Evolutionary conservation across 2,797 vertebrate species (phyloP), one percentile per base, ranked within the genome.

Genomic region (Bradypus variegatus): DNA sequence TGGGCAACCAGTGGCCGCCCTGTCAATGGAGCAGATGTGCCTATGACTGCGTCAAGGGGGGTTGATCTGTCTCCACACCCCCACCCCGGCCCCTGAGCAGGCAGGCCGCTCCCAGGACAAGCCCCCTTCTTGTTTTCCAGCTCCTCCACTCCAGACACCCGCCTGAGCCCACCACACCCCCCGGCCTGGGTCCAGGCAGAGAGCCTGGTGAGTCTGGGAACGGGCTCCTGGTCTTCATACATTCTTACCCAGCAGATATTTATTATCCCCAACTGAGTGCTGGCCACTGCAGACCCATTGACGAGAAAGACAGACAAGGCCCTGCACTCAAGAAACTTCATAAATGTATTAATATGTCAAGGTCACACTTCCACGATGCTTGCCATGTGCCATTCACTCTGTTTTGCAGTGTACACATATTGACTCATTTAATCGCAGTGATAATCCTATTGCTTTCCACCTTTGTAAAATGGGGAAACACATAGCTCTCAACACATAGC

Each of bases 11-110:
- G 97, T 97, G 95, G 97, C 97, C 96, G 97, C 97, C 97, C 97
- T 98, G 97, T 98, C 98, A 98, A 98, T 98, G 98, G 98, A 98
- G 97, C 98, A 98, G 97, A 98, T 98, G 98, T 98, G 98, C 98
- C 97, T 97, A 98, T 98, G 96, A 94, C 94, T 83, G 93, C n/a
- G 81, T 89, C 91, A 96, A 96, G 96, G 95, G 95, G 96, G 91
- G 97, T 97, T 97, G 97, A 98, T 98, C 98, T 97, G 98, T 98
- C 98, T 98, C 97, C 96, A 95, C 64, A 5, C 3, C 16, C 67
- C 33, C 16, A 12, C 2, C 31, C 62, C 0, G 7, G 87, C 27
- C 48, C 48, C 60, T 3, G 64, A 19, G 48, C 33, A 82, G 38
- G 41, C 58, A 62, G 23, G 31, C 10, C 11, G 60, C 65, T n/a